Evolutionary conservation across 2,113 vertebrate species (phyloP).

Genomic region (Anas platyrhynchos): DNA sequence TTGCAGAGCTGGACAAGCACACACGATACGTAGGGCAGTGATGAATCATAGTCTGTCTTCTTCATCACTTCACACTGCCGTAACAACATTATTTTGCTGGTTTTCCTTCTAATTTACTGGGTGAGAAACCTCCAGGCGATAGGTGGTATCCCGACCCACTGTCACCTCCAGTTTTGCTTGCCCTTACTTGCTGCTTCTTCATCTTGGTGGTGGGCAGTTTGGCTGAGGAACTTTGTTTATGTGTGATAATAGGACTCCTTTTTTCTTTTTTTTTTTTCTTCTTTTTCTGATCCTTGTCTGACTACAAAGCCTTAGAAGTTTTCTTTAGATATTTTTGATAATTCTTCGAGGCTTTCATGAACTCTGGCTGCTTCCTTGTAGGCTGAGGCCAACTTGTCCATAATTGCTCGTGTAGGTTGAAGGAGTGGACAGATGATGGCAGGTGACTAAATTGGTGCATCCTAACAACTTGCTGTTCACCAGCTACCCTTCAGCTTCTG

Average conservation of each 20-base stretch:
- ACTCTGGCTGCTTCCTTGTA: not conserved
- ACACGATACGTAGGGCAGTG: not conserved
- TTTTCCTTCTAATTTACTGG: slow-evolving; percentile 10
- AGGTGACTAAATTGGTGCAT: not conserved
- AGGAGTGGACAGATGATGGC: not conserved
- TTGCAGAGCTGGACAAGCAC: slow-evolving; percentile 1
- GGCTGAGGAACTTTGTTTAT: not conserved
- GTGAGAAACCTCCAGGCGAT: slow-evolving; percentile 1
- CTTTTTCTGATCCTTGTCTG: not conserved
- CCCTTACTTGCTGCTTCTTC: not conserved
- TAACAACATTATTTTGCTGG: slow-evolving; percentile 16
- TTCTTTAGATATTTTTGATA: not conserved
- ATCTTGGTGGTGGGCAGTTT: not conserved
- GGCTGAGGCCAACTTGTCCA: not conserved
- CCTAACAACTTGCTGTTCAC: not conserved
- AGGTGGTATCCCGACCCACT: not conserved
- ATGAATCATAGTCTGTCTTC: not conserved
- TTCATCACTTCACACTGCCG: not conserved
- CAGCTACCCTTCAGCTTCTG: not conserved
- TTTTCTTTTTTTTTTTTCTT: not conserved
- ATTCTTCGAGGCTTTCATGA: not conserved
- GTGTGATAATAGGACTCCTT: not conserved
- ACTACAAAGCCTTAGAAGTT: not conserved
- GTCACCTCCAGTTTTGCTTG: not conserved
- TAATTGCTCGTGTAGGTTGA: not conserved